Evolutionary conservation across 2,888 invertebrate species (phyloP).

Genomic region (Parnassius orleans): DNA sequence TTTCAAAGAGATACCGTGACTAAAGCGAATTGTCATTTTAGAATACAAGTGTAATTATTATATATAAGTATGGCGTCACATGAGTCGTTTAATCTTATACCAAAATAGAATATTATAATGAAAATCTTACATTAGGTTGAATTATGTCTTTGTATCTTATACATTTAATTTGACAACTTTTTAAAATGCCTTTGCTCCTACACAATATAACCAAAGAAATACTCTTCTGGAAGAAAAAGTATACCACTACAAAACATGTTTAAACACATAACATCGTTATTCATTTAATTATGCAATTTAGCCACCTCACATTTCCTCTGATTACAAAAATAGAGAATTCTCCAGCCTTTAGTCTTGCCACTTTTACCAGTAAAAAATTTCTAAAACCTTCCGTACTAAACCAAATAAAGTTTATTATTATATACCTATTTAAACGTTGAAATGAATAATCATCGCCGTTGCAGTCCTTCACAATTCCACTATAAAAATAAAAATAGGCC

Average conservation of each 20-base stretch:
- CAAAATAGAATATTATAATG: conserved; percentile 11
- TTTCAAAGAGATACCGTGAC: conserved; percentile 1
- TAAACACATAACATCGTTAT: conserved; percentile 35
- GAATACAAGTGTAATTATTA: background rate
- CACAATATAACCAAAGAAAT: too few species aligned
- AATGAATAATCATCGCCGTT: too few species aligned
- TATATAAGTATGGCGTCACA: background rate
- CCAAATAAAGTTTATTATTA: conserved; percentile 14
- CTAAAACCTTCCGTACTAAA: conserved; percentile 1
- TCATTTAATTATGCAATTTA: conserved; percentile 61
- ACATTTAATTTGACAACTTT: too few species aligned
- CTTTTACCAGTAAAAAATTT: conserved; percentile 11
- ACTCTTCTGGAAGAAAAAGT: background rate
- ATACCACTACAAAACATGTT: background rate
- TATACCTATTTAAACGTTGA: background rate
- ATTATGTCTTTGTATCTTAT: conserved; percentile 9
- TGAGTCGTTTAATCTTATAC: conserved; percentile 16
- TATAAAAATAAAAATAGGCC: too few species aligned
- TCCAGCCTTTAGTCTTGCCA: conserved; percentile 27
- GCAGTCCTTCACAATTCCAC: too few species aligned
- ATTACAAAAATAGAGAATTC: conserved; percentile 68
- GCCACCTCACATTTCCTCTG: conserved; percentile 67
- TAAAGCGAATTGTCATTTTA: background rate
- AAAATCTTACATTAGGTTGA: conserved; percentile 17
- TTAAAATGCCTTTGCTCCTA: too few species aligned